A percentile compares a stretch with the other conserved stretches of the same genome.
These are phyloP conservation scores for Ahaetulla prasina DNA, from an alignment of 2,113 vertebrate species.

Conservation along the genomic window DNA sequence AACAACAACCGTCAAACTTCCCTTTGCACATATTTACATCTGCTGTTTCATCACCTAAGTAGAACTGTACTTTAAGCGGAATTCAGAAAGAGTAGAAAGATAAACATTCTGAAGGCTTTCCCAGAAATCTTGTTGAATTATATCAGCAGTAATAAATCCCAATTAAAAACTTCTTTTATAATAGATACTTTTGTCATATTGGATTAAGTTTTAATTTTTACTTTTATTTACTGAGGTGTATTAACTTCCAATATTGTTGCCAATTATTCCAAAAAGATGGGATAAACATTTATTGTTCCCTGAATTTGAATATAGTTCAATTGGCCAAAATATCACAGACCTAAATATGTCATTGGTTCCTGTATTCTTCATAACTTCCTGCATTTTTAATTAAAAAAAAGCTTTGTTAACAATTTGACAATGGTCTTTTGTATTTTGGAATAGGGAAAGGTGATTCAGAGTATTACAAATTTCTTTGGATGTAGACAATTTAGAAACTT, in stretches of 20 bases:
- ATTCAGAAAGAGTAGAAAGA: not conserved
- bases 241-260: not conserved
- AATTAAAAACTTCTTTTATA: not conserved
- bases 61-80: not conserved
- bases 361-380: slow-evolving; percentile 25
- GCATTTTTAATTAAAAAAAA: slow-evolving; percentile 7
- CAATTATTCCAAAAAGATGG: slow-evolving; percentile 43
- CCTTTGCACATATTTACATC: not conserved
- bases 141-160: not conserved
- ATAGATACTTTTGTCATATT: not conserved
- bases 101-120: not conserved
- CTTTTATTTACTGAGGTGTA: not conserved
- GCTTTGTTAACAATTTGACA: slow-evolving; percentile 29
- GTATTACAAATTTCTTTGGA: slow-evolving; percentile 25
- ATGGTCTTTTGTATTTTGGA: not conserved
- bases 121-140: not conserved
- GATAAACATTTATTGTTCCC: slow-evolving; percentile 31
- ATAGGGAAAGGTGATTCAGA: slow-evolving; percentile 27
- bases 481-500: slow-evolving; percentile 24
- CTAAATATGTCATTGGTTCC: slow-evolving; percentile 13
- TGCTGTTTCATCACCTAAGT: not conserved
- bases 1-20: not conserved
- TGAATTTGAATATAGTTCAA: slow-evolving; percentile 38
- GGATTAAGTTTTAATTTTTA: not conserved
- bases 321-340: slow-evolving; percentile 21